These are phyloP conservation scores for Sesia bembeciformis DNA, from an alignment of 2,888 invertebrate genomes.

Conservation along the genomic window DNA sequence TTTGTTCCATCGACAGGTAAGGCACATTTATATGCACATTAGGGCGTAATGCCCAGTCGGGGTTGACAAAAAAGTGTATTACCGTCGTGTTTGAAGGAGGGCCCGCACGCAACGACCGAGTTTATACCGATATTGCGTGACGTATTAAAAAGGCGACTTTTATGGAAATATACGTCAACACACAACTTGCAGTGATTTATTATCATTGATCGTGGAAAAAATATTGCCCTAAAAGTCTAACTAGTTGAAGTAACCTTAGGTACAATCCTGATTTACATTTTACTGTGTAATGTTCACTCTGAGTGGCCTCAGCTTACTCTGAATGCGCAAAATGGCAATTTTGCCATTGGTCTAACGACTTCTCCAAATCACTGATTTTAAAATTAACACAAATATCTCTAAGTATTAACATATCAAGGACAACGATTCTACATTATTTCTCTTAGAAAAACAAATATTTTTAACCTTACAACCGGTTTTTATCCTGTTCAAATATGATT, in stretches of 20 bases:
- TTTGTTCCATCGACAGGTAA: no score
- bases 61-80: background rate
- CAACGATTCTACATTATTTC: background rate
- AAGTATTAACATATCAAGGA: no score
- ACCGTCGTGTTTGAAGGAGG: background rate
- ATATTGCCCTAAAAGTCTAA: background rate
- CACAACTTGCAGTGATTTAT: background rate
- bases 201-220: background rate
- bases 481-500: background rate
- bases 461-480: background rate
- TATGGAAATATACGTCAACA: slow-evolving; percentile 3
- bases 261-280: no score
- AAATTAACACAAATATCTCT: no score
- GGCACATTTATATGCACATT: no score
- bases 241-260: no score
- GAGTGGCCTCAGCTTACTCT: no score
- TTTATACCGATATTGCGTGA: slow-evolving; percentile 28
- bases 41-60: background rate
- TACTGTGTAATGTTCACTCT: no score
- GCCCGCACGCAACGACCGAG: slow-evolving; percentile 5
- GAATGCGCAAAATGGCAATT: no score
- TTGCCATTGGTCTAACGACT: no score
- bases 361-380: no score
- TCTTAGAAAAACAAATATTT: background rate
- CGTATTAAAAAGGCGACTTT: slow-evolving; percentile 3